These are phyloP conservation scores for Popillia japonica DNA, from an alignment of 1,140 invertebrate genomes.

Conservation along the genomic window DNA sequence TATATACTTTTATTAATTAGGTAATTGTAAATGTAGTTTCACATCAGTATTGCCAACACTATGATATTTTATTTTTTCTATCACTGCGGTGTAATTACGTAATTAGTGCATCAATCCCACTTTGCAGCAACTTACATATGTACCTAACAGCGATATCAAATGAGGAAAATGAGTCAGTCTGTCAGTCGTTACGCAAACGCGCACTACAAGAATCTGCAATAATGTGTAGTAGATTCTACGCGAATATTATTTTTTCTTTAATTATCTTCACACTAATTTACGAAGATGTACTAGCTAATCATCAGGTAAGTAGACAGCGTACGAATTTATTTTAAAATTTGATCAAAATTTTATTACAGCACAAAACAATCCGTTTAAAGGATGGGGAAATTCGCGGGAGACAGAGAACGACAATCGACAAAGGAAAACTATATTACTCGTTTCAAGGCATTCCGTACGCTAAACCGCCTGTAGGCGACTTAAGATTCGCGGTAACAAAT, in stretches of 20 bases:
- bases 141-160: background rate
- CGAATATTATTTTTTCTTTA: background rate
- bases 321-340: background rate
- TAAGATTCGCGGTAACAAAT: constrained; percentile 53
- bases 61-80: background rate
- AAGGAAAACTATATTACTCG: constrained; percentile 49
- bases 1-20: too few species aligned
- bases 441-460: constrained; percentile 59
- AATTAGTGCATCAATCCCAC: background rate
- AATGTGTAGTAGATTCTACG: background rate
- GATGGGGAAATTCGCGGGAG: background rate
- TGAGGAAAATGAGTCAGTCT: background rate
- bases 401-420: background rate
- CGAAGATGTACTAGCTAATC: too few species aligned
- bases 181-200: background rate
- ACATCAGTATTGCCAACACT: too few species aligned
- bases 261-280: background rate
- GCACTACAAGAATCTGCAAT: background rate
- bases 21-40: too few species aligned
- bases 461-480: constrained; percentile 54
- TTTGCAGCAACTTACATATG: too few species aligned
- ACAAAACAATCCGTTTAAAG: background rate
- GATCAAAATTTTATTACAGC: background rate
- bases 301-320: background rate
- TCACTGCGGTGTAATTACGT: background rate